Evolutionary conservation across 2,888 invertebrate species (phyloP), one percentile per base, ranked within the genome.

Genomic region (Xylota sylvarum): DNA sequence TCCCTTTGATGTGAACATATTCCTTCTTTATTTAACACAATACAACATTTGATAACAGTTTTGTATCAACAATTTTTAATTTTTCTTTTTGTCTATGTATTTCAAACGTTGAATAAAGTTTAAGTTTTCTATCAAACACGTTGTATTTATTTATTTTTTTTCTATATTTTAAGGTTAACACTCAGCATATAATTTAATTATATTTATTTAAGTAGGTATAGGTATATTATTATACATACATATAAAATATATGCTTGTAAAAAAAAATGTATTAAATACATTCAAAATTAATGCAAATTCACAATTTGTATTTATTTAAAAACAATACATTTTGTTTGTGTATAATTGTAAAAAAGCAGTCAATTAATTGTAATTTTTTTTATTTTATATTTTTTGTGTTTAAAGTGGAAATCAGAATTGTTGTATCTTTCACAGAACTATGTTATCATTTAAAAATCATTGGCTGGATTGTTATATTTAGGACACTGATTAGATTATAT

Each of bases 31-130:
- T 1, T 35, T 37, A 4, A 58, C 72, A 72, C 64, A 78, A 60
- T 50, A 56, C 58, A 70, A 72, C n/a, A 37, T n/a, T 27, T 73
- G 50, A 62, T 60, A 60, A 60, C 9, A 10, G 52, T 43, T 74
- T 55, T 6, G 17, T 55, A 46, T 56, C 14, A 81, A 81, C 67
- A 73, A 46, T 23, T 56, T 32, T 12, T 35, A 46, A 7, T 12
- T 12, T 35, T 35, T 32, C 30, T 55, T 35, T 32, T 4, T 27
- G 5, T 37, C 58, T 50, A 17, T 64, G 30, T 58, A 62, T 58
- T 65, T 55, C 50, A 79, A 84, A 84, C 79, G 67, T 67, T 55
- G 62, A 84, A 79, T 73, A 73, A 69, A 78, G 30, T 60, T 73
- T 30, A 46, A 64, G 17, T 73, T 55, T 62, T 83, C 10, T 78